A percentile compares a stretch with the other conserved stretches of the same genome.
Conservation (phyloP, 1,140 invertebrate species). For the Drosophila nikananu region DNA sequence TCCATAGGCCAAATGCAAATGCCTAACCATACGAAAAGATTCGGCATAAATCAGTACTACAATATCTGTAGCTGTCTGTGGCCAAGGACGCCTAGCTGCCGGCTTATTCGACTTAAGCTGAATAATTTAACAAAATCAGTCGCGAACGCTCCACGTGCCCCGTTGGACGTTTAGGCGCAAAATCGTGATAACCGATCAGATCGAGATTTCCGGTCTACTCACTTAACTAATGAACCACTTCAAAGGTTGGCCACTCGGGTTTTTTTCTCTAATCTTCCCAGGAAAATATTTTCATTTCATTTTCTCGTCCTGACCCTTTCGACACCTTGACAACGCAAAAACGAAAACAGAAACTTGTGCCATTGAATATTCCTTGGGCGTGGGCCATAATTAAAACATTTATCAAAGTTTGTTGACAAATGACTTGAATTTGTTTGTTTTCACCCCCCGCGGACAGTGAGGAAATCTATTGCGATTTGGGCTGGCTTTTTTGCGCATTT, state of each 20-base stretch:
- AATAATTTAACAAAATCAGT: conserved; percentile 49
- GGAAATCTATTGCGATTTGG: conserved; percentile 32
- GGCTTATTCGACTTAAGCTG: conserved; percentile 36
- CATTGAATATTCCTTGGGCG: conserved; percentile 24
- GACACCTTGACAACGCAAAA: conserved; percentile 30
- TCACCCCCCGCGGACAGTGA: not conserved
- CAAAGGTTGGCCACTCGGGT: conserved; percentile 22
- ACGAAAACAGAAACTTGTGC: conserved; percentile 12
- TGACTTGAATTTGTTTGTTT: conserved; percentile 42
- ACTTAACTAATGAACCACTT: conserved; percentile 59
- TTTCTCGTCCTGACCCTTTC: conserved; percentile 22
- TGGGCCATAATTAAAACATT: conserved; percentile 61
- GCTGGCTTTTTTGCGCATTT: conserved; percentile 26
- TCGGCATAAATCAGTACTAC: conserved; percentile 37
- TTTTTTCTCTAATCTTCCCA: conserved; percentile 3
- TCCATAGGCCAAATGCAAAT: conserved; percentile 59
- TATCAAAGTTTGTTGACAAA: conserved; percentile 60
- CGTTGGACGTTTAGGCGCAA: conserved; percentile 5
- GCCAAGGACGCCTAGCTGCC: conserved; percentile 20
- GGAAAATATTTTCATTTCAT: conserved; percentile 28
- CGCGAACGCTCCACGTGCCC: conserved; percentile 18
- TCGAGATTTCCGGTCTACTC: conserved; percentile 18
- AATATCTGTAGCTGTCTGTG: conserved; percentile 12
- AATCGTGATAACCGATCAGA: conserved; percentile 2
- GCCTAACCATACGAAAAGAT: conserved; percentile 31